Conservation (phyloP, 2,888 invertebrate species). For the Corythucha ciliata region DNA sequence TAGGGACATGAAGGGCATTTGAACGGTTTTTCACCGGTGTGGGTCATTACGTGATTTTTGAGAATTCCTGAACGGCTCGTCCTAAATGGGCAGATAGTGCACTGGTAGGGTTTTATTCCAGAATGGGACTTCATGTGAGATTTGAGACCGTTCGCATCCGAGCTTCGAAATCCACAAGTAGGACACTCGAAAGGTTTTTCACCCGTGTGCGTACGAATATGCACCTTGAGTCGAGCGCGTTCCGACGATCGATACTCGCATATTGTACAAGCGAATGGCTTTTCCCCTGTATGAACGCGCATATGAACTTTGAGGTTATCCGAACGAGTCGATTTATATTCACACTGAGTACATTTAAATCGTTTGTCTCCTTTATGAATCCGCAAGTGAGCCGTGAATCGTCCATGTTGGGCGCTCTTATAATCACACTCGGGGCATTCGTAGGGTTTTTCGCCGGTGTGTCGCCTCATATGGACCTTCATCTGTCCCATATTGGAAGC, state of each 20-base stretch:
- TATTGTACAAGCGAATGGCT: constrained; percentile 22
- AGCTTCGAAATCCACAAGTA: constrained; percentile 14
- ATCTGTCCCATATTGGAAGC: constrained; percentile 1
- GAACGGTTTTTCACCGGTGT: constrained; percentile 10
- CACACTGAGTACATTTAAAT: constrained; percentile 13
- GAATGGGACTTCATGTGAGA: constrained; percentile 14
- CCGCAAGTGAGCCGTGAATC: constrained; percentile 2
- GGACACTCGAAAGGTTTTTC: constrained; percentile 25
- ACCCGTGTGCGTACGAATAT: constrained; percentile 19
- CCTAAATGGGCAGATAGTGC: constrained; percentile 3
- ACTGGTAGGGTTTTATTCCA: neutral
- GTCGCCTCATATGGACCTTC: constrained; percentile 14
- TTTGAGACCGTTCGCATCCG: constrained; percentile 16
- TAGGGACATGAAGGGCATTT: constrained; percentile 11
- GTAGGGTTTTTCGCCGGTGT: constrained; percentile 20
- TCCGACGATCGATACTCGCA: constrained; percentile 22
- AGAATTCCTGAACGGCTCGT: neutral
- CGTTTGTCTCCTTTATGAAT: constrained; percentile 9
- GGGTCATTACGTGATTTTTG: constrained; percentile 11
- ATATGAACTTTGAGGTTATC: constrained; percentile 21
- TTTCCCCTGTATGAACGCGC: constrained; percentile 24
- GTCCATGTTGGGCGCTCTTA: neutral
- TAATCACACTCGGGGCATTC: constrained; percentile 12
- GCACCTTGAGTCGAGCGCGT: constrained; percentile 13
- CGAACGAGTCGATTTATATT: constrained; percentile 2